Evolutionary conservation across 2,797 vertebrate genomes (phyloP).

Genomic region (Falco berigora): DNA sequence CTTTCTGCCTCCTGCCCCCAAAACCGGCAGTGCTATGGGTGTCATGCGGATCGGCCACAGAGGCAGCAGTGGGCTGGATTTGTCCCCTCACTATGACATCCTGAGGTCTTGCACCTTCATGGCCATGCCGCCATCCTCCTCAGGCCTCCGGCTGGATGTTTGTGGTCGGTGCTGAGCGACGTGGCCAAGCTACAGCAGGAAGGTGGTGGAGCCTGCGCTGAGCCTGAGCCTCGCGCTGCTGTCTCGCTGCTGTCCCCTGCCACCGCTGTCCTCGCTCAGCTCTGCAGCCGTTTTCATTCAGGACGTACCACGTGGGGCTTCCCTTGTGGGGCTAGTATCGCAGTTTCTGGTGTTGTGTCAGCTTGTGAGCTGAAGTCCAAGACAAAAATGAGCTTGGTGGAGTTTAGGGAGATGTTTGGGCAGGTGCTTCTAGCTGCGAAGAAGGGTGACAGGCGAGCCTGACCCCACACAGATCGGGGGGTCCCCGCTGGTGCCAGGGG

Average conservation of each 20-base stretch:
- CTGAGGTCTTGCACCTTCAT: not conserved
- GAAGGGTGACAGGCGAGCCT: not conserved
- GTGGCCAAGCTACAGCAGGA: not conserved
- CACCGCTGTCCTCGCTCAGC: not conserved
- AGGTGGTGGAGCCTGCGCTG: too few species aligned
- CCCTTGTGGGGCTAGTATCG: not conserved
- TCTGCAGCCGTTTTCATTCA: not conserved
- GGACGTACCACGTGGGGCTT: accelerated
- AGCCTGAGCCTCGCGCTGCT: not conserved
- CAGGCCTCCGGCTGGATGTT: not conserved
- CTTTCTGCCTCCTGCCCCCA: not conserved
- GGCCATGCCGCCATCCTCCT: not conserved
- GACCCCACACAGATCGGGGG: not conserved
- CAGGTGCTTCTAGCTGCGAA: not conserved
- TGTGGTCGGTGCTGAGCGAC: accelerated
- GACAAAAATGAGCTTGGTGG: not conserved
- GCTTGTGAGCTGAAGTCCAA: not conserved
- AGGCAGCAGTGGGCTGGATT: not conserved
- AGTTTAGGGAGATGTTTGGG: not conserved
- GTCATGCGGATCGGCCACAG: not conserved
- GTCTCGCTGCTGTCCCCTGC: not conserved
- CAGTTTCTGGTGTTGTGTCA: not conserved
- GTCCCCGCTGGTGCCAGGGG: not conserved
- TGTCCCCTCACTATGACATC: not conserved
- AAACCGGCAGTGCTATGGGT: not conserved